Conservation (phyloP, 1,140 invertebrate species). For the Cataglyphis hispanica region DNA sequence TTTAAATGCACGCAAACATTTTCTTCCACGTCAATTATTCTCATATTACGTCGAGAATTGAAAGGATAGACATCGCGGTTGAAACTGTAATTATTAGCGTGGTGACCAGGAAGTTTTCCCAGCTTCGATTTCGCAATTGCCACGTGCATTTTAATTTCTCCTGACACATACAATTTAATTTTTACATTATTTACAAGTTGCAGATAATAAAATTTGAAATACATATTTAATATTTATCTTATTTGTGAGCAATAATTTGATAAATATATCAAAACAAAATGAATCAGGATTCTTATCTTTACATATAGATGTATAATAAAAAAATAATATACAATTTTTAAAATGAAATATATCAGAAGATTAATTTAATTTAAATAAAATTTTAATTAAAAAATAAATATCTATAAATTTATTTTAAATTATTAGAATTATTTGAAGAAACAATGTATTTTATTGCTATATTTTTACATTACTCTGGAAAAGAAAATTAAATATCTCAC, state of each 20-base stretch:
- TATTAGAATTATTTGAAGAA: neutral
- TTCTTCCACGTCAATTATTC: conserved; percentile 67
- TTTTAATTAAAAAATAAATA: neutral
- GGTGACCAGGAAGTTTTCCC: conserved; percentile 52
- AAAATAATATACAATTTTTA: neutral
- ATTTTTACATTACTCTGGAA: neutral
- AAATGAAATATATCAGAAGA: neutral
- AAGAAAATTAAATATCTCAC: neutral
- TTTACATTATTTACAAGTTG: neutral
- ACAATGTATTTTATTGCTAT: neutral
- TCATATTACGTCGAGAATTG: conserved; percentile 69
- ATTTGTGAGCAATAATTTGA: neutral
- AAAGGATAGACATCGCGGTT: conserved; percentile 63
- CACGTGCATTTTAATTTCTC: neutral
- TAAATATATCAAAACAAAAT: neutral
- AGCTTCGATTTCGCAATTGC: conserved; percentile 26
- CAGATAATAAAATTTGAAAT: neutral
- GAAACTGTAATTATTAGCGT: conserved; percentile 33
- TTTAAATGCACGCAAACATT: conserved; percentile 45
- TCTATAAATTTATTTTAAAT: neutral
- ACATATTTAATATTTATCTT: neutral
- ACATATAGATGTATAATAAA: neutral
- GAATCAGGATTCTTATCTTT: neutral
- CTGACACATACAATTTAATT: conserved; percentile 8
- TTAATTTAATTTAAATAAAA: neutral